Conservation (phyloP, 2,888 invertebrate species). For the Pristionchus japonicus region DNA sequence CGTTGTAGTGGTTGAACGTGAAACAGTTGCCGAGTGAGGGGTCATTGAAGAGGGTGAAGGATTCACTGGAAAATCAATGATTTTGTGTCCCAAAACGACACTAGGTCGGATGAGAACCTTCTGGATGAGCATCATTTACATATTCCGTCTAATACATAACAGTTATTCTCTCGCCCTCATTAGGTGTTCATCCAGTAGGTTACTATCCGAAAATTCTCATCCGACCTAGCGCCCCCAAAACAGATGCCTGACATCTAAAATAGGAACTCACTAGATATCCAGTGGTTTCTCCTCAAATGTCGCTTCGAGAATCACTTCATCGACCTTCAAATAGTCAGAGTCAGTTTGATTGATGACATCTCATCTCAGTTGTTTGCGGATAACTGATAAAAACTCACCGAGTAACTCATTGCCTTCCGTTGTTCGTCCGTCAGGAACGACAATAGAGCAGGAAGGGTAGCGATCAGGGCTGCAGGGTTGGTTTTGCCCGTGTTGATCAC, state of each 20-base stretch:
- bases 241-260: neutral
- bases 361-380: no score
- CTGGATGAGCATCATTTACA: no score
- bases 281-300: neutral
- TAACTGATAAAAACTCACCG: neutral
- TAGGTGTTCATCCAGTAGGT: no score
- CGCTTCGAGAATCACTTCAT: neutral
- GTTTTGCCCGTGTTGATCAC: neutral
- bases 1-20: constrained; percentile 37
- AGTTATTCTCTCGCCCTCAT: no score
- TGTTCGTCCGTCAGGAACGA: constrained; percentile 19
- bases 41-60: neutral
- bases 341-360: neutral
- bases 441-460: neutral
- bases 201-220: no score
- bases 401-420: neutral
- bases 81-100: neutral
- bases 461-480: neutral
- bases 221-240: no score
- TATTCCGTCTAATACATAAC: no score
- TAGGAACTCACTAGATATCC: neutral
- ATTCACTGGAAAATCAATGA: neutral
- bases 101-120: no score
- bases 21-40: constrained; percentile 38
- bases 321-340: neutral